phyloP scores from a whole-genome alignment of 2,113 vertebrate genomes.

The Silurus asotus region DNA sequence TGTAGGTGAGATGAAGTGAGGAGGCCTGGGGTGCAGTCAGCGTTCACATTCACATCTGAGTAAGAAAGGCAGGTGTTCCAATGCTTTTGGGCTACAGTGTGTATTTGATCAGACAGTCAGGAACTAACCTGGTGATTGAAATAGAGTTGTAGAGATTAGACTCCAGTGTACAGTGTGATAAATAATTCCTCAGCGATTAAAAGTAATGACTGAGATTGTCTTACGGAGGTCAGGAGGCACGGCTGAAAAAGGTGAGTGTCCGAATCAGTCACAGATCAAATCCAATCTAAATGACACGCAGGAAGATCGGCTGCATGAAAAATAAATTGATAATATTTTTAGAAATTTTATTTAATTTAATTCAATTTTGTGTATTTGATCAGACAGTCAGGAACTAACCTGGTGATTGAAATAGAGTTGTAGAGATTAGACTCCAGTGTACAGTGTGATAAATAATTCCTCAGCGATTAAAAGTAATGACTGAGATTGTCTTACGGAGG shows the following conservation, averaged over 20 bases:
- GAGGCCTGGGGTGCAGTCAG: too few relatives aligned
- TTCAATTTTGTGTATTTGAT: too few relatives aligned
- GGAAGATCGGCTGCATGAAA: neutral
- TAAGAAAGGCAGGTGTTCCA: too few relatives aligned
- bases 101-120: neutral
- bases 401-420: neutral
- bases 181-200: conserved; percentile 35
- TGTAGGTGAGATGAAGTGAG: too few relatives aligned
- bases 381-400: neutral
- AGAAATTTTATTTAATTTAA: neutral
- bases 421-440: neutral
- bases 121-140: neutral
- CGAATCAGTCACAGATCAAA: neutral
- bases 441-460: conserved; percentile 36
- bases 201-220: conserved; percentile 34
- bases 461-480: conserved; percentile 34
- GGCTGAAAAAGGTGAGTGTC: conserved; percentile 16
- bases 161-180: conserved; percentile 6
- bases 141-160: neutral
- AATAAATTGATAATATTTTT: neutral
- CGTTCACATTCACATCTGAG: too few relatives aligned
- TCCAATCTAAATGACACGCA: neutral
- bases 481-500: conserved; percentile 26
- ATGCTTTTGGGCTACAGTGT: too few relatives aligned
- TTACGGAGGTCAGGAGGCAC: conserved; percentile 15